Conservation (phyloP, 2,797 vertebrate genomes). For the Dipus sagitta region DNA sequence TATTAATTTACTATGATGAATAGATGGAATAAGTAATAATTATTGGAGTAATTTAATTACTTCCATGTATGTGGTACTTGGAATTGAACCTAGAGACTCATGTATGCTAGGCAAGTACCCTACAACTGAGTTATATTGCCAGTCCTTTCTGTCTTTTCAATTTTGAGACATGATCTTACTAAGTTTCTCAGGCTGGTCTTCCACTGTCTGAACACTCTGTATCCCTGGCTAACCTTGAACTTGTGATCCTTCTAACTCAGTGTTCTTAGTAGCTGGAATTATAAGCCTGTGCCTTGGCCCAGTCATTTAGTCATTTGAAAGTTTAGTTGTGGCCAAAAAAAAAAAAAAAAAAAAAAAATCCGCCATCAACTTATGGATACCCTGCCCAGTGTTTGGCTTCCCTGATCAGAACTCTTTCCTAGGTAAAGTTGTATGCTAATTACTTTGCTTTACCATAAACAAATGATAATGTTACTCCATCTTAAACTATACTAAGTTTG, state of each 20-base stretch:
- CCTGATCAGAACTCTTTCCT: background rate
- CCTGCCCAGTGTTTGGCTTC: background rate
- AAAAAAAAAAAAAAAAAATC: constrained; percentile 2
- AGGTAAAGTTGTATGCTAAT: background rate
- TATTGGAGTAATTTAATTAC: background rate
- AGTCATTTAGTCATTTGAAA: background rate
- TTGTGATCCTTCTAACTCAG: background rate
- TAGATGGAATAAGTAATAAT: background rate
- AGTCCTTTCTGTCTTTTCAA: background rate
- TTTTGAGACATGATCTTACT: background rate
- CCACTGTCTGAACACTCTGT: background rate
- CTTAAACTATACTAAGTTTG: background rate
- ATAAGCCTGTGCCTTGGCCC: no score
- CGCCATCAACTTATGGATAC: background rate
- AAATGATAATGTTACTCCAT: background rate
- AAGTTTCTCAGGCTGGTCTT: background rate
- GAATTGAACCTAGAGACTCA: background rate
- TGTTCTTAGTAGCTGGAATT: background rate
- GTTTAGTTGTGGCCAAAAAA: constrained; percentile 16
- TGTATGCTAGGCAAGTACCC: background rate
- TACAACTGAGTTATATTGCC: background rate
- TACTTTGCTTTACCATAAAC: background rate
- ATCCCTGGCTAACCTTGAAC: background rate
- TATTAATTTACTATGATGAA: background rate
- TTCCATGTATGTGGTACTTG: background rate